These are phyloP conservation scores for Cebus imitator DNA, from an alignment of 2,113 vertebrate species.

Conservation along the genomic window DNA sequence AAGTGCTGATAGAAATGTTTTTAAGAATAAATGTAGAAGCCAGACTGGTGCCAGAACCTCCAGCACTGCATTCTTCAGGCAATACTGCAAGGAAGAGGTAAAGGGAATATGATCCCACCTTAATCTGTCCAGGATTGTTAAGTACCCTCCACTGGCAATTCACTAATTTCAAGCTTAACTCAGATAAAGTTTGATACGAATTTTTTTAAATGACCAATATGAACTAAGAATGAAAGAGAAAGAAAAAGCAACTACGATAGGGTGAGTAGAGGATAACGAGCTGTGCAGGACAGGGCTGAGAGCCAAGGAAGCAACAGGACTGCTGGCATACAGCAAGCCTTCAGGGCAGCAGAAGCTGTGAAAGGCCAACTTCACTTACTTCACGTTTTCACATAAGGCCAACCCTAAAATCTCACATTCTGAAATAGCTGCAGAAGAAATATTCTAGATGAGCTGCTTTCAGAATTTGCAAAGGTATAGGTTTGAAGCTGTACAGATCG, in stretches of 20 bases:
- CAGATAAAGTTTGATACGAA: not conserved
- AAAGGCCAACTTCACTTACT: not conserved
- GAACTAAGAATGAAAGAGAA: not conserved
- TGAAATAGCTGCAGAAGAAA: not conserved
- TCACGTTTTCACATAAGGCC: not conserved
- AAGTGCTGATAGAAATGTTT: not conserved
- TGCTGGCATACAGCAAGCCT: no score
- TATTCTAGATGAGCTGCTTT: not conserved
- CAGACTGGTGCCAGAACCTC: not conserved
- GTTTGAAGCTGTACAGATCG: not conserved
- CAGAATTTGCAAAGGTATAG: not conserved
- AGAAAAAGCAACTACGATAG: not conserved
- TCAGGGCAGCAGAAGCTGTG: accelerated
- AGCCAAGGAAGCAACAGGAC: not conserved
- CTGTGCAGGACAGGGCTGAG: accelerated
- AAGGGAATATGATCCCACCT: not conserved
- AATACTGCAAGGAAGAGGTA: not conserved
- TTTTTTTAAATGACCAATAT: not conserved
- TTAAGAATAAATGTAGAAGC: not conserved
- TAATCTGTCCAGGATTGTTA: not conserved
- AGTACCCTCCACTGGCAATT: not conserved
- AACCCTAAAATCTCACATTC: not conserved
- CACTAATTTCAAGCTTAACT: not conserved
- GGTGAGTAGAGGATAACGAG: not conserved
- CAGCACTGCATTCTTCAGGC: not conserved